Evolutionary conservation across 1,140 invertebrate genomes (phyloP), one percentile per base, ranked within the genome.

Genomic region (Formica selysi): DNA sequence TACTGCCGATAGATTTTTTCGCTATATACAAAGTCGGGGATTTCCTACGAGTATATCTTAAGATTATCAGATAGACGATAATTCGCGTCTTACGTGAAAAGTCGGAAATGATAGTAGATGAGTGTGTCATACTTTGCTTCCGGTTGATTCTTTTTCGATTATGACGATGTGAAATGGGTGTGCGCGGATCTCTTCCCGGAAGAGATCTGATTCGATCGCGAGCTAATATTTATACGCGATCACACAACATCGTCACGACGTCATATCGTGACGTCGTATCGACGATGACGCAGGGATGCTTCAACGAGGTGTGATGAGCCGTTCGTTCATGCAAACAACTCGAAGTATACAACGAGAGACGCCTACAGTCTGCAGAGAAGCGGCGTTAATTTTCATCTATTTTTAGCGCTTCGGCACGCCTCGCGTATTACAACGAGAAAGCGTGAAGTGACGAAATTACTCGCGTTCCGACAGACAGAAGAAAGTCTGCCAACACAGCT

Each of bases 181-280:
- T 19, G 76, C 22, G 7, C 59, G 32, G 29, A n/a, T 76, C 74
- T 74, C 26, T 91, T 90, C 88, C 48, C 54, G 86, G 88, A 90
- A 90, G 78, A 65, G 78, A 65, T 84, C 51, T 71, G 71, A 64
- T 83, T 80, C 86, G 70, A 78, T 83, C 86, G 76, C 32, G 85
- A 29, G 41, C 83, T 91, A 91, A 92, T 92, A 92, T 92, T 92
- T 90, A 89, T 70, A 84, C 51, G 38, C 62, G 38, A 16, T 76
- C 29, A 48, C 62, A 67, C 87, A 76, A 44, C 88, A 59, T 79
- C 89, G 81, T 71, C 57, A 71, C 67, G 65, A 90, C 91, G 89
- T 91, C 87, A 92, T 86, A 92, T 65, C 67, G 83, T 92, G 86
- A 87, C 90, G 88, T 87, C 54, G 71, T 59, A 61, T 5, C 67